Base-by-base conservation (phyloP, 2,113 vertebrate species). In the Phyllostomus discolor region DNA sequence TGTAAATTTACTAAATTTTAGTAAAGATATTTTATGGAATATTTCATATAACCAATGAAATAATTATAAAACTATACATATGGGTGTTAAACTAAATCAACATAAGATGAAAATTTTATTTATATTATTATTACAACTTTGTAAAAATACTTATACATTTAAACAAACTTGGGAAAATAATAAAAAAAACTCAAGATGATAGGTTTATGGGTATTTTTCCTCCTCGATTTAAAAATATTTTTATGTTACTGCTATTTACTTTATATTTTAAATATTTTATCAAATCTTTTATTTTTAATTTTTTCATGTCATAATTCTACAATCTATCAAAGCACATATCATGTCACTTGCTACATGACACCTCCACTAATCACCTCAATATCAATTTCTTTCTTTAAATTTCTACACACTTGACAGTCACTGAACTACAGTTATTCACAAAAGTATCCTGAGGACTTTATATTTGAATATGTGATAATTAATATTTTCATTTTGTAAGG, bases 51-150 rank as follows among this genome's bases (percentile, higher is more conserved):
- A 73, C 4, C 22, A 89, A 62, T 90, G 33, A 73, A 91, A 52
- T 86, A 6, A 76, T 79, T 95, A 54, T 28, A 76, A 88, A 96
- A 92, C 66, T 93, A 93, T 31, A 86, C 80, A 83, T 79, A 52
- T 7, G 3, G 2, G 0, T 73, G 7, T 70, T 78, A 62, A 89
- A 69, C 26, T 75, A 57, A 94, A 54, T 70, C 50, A 76, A 94
- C 48, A 41, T 67, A 62, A 78, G 17, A 81, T 31, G 10, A 88
- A 82, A 92, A 87, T 79, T 90, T 86, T 96, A 80, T 57, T 93
- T 85, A 76, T 35, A 75, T 22, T 64, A 22, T 76, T 62, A 64
- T 50, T 76, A 35, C 4, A 92, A 87, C 48, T 54, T 82, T 72
- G 10, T 73, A 79, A 91, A 95, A 79, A 67, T 38, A 70, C 11